Conservation (phyloP, 2,113 vertebrate genomes). For the Artemisiospiza belli region DNA sequence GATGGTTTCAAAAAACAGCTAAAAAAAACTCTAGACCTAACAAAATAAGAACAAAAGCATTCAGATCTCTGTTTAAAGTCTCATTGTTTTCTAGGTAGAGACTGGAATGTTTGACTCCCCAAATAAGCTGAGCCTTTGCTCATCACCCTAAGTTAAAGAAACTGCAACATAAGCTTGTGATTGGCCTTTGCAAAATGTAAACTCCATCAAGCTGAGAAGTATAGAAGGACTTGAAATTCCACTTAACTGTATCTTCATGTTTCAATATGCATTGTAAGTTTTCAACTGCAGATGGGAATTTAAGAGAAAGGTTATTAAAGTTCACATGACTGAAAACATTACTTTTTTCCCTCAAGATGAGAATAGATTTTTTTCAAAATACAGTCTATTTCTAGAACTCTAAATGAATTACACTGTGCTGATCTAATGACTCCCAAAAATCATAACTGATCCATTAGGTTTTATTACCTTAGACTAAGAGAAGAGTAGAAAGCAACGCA, state of each 20-base stretch:
- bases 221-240: not conserved
- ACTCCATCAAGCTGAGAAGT: not conserved
- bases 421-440: not conserved
- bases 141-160: not conserved
- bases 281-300: not conserved
- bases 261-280: not conserved
- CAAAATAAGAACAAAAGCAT: not conserved
- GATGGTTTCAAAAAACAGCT: not conserved
- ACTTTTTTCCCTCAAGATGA: not conserved
- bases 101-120: not conserved
- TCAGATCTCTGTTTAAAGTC: not conserved
- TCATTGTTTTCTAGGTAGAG: not conserved
- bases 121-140: not conserved
- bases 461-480: not conserved
- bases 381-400: not conserved
- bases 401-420: not conserved
- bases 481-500: not conserved
- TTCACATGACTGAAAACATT: not conserved
- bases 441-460: not conserved
- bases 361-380: not conserved
- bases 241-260: not conserved
- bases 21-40: not conserved
- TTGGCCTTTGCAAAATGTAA: not conserved
- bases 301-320: not conserved
- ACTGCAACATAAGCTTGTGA: not conserved